Conservation (phyloP, 2,888 invertebrate species). For the Minunthozetes semirufus region DNA sequence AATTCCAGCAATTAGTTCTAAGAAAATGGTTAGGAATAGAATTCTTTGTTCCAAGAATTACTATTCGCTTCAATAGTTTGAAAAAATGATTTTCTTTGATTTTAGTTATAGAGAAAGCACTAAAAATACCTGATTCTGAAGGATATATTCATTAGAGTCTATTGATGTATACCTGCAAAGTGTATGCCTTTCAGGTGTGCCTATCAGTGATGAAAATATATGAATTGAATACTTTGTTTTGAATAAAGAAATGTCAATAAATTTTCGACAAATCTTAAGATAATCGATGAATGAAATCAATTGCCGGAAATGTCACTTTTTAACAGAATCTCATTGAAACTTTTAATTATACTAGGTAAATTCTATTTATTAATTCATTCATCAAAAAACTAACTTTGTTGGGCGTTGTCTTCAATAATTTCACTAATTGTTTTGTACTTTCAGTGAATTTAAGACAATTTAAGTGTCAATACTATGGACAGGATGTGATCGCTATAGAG, state of each 20-base stretch:
- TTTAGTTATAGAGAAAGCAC: too few relatives aligned
- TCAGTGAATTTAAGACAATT: not conserved
- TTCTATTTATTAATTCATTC: not conserved
- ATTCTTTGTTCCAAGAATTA: too few relatives aligned
- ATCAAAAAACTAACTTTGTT: not conserved
- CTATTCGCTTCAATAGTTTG: too few relatives aligned
- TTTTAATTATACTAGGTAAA: not conserved
- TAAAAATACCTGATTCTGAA: too few relatives aligned
- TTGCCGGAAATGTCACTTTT: not conserved
- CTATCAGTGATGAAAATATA: not conserved
- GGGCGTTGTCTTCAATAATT: conserved; percentile 16
- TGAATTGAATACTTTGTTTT: too few relatives aligned
- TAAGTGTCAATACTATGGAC: not conserved
- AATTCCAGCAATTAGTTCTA: too few relatives aligned
- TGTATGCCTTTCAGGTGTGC: too few relatives aligned
- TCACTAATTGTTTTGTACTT: not conserved
- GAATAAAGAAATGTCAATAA: too few relatives aligned
- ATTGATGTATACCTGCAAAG: not conserved
- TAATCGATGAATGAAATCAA: not conserved
- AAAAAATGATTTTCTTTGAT: too few relatives aligned
- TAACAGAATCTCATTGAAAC: not conserved
- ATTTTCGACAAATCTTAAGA: too few relatives aligned
- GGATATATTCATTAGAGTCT: too few relatives aligned
- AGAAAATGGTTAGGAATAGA: too few relatives aligned
- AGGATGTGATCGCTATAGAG: not conserved